Base-by-base conservation (phyloP, 2,113 vertebrate species). In the Xenopus laevis region DNA sequence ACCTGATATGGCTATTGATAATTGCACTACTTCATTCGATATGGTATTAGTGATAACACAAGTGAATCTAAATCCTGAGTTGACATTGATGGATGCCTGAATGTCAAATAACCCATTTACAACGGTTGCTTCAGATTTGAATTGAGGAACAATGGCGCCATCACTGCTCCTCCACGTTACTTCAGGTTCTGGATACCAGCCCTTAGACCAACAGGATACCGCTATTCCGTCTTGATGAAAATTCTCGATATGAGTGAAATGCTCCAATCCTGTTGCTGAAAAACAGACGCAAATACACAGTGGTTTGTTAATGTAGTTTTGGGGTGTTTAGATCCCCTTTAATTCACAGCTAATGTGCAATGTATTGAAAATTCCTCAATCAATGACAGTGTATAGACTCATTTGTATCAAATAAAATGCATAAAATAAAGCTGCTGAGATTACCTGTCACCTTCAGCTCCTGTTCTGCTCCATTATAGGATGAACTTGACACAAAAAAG, bases 181-280 rank as follows among this genome's bases (percentile, higher is more conserved):
- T 58, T 58, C 17, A 58, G 57, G 57, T 18, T 58, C 17, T 10
- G 57, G 57, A 58, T 58, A 58, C 57, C 57, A 58, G n/a, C 57
- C 57, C 18, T 58, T 58, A n/a, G 57, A 58, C 10, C n/a, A 9
- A 10, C 57, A 58, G 13, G 57, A 58, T 16, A 58, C 17, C 10
- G 7, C 17, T 58, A 58, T 58, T 17, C n/a, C 57, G 11, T 18
- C n/a, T 4, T 58, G 17, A 6, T 10, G 9, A 18, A 9, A 58
- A n/a, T 58, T 58, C 18, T 58, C 57, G 11, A 20, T 58, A 58
- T 58, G n/a, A 58, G 17, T 58, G 7, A 17, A 18, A 18, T 9
- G 57, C 13, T 58, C n/a, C 17, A 20, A 17, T n/a, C 57, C 57
- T 20, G 10, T 58, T 58, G 57, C 57, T 58, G 57, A n/a, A 58